Evolutionary conservation across 2,113 vertebrate species (phyloP).

Genomic region (Apodemus sylvaticus): DNA sequence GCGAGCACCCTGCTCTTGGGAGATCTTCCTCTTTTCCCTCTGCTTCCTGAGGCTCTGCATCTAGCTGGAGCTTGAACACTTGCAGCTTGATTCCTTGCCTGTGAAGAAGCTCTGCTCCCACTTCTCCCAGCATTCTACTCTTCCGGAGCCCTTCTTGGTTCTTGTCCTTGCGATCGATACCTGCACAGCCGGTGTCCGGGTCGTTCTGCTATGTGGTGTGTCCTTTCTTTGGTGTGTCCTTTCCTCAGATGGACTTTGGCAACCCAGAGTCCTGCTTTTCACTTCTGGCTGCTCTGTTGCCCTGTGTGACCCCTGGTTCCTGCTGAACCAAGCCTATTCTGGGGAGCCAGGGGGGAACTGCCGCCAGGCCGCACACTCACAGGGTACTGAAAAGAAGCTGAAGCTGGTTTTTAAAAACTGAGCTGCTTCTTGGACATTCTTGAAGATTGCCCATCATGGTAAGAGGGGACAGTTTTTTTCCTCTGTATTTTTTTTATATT

Average conservation of each 20-base stretch:
- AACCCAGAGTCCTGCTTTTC: background rate
- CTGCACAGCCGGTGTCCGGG: too few relatives aligned
- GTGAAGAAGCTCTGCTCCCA: background rate
- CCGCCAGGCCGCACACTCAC: too few relatives aligned
- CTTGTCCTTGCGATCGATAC: background rate
- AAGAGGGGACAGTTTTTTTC: background rate
- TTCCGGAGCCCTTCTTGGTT: background rate
- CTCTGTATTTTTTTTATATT: background rate
- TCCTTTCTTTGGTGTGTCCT: background rate
- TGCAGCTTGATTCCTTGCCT: background rate
- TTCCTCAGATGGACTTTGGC: background rate
- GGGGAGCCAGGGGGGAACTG: background rate
- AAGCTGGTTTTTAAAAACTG: background rate
- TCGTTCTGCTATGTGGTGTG: rapidly evolving
- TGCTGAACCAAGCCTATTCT: background rate
- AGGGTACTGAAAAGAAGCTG: background rate
- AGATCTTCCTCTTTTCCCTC: background rate
- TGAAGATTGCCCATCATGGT: rapidly evolving
- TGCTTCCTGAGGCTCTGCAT: too few relatives aligned
- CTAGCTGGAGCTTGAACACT: background rate
- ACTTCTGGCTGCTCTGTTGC: background rate
- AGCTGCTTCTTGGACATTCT: background rate
- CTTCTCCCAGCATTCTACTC: background rate
- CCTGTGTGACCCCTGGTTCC: background rate
- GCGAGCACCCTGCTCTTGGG: background rate